phyloP scores from a whole-genome alignment of 2,888 invertebrate species.

The Liodrosophila aerea region DNA sequence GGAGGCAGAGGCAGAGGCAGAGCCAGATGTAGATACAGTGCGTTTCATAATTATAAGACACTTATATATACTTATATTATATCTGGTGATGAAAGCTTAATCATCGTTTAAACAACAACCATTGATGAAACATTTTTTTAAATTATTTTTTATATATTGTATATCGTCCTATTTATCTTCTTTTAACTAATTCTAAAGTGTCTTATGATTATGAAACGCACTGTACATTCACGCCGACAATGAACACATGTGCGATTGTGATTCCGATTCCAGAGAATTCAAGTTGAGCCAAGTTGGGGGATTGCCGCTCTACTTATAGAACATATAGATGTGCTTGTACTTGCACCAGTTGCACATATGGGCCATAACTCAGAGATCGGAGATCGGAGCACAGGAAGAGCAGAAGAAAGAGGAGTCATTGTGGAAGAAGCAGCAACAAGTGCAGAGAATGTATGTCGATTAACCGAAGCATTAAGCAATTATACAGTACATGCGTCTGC shows the following conservation, averaged over 20 bases:
- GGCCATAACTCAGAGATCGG: neutral
- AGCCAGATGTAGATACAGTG: too few species aligned
- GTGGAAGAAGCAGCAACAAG: constrained; percentile 26
- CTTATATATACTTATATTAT: too few species aligned
- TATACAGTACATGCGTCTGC: too few species aligned
- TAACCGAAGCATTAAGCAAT: constrained; percentile 45
- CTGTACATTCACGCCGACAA: constrained; percentile 11
- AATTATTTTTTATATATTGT: too few species aligned
- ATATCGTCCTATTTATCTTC: too few species aligned
- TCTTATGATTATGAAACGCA: neutral
- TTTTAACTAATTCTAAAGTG: too few species aligned
- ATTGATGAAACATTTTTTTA: too few species aligned
- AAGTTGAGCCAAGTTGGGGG: neutral
- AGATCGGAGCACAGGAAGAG: neutral
- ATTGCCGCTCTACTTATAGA: constrained; percentile 42
- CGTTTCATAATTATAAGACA: too few species aligned
- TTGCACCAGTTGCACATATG: constrained; percentile 28
- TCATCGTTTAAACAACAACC: too few species aligned
- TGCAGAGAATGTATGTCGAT: constrained; percentile 26
- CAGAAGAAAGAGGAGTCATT: constrained; percentile 12
- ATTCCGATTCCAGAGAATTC: constrained; percentile 6
- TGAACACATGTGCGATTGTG: constrained; percentile 37
- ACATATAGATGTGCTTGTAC: neutral
- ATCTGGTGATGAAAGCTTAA: too few species aligned
- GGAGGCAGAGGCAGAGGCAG: too few species aligned